Base-by-base conservation (phyloP, 1,140 invertebrate genomes). In the Penaeus vannamei region DNA sequence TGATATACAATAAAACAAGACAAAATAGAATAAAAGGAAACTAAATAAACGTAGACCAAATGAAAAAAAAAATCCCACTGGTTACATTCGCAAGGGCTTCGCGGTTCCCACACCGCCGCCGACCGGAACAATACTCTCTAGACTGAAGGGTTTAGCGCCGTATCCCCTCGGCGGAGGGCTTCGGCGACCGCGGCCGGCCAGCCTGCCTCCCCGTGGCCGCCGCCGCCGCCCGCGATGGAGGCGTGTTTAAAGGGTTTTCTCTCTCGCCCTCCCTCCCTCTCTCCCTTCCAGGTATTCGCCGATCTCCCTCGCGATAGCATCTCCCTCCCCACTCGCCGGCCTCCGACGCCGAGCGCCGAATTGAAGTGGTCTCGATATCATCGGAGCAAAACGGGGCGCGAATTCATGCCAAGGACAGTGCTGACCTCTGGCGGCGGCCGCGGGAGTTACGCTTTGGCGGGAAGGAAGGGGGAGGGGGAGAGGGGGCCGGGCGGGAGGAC, bases 271-370 rank as follows among this genome's bases (percentile, higher is more conserved):
- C 42, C 62, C 83, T 64, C 86, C 79, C 80, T 83, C 76, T 26
- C 62, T 87, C 62, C 86, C 86, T 53, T 62, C 86, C 80, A 87
- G 86, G 86, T 87, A 87, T 87, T 87, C 86, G 79, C 79, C 60
- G 86, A 82, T 87, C 86, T 82, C 79, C 81, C 86, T 87, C 86
- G 60, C 86, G 86, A 87, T 87, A 87, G 61, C 79, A 87, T 87
- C 86, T 87, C 62, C 26, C 86, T 69, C 83, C 60, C 42, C 62
- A 22, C 86, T 69, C 83, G 53, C 53, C 60, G 22, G 84, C 72
- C 79, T 80, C 72, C 86, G 32, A 66, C 79, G 46, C 72, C 86
- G 85, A 82, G 83, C 86, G 81, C 80, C 83, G 86, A 87, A 87
- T 87, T 87, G 80, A 80, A 82, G 79, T 87, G 85, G 80, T 64